phyloP scores from a whole-genome alignment of 2,888 invertebrate species.

The Antitype chi region DNA sequence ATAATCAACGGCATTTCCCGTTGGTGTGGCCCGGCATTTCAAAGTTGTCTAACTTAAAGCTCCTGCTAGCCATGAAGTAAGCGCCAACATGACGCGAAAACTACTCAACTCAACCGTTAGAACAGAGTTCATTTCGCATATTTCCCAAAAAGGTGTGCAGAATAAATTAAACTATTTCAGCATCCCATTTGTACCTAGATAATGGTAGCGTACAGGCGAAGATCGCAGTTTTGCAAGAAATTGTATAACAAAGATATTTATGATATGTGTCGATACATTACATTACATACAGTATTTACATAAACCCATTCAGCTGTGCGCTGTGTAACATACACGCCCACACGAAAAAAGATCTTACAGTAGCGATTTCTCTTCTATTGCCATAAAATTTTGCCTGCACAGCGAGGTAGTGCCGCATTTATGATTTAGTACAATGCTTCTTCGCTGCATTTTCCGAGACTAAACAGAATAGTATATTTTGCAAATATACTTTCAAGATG shows the following conservation, averaged over 20 bases:
- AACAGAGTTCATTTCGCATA: not conserved
- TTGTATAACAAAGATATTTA: constrained; percentile 48
- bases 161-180: constrained; percentile 38
- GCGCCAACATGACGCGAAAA: not conserved
- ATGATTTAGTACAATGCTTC: constrained; percentile 41
- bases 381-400: constrained; percentile 23
- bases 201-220: constrained; percentile 12
- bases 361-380: constrained; percentile 5
- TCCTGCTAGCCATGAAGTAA: not conserved
- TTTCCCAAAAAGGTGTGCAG: constrained; percentile 12
- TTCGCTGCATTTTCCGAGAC: constrained; percentile 47
- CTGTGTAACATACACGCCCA: constrained; percentile 13
- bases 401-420: constrained; percentile 26
- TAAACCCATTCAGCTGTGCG: constrained; percentile 46
- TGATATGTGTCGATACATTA: constrained; percentile 47
- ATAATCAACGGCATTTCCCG: too few species aligned
- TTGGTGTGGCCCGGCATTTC: too few species aligned
- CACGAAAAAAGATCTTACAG: constrained; percentile 30
- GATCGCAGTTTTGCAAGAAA: constrained; percentile 48
- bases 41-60: not conserved
- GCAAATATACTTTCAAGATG: constrained; percentile 31
- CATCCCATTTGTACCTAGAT: constrained; percentile 13
- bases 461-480: constrained; percentile 30
- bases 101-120: not conserved
- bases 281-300: constrained; percentile 55